A percentile compares a stretch with the other conserved stretches of the same genome.
These are phyloP conservation scores for Serrognathus titanus DNA, from an alignment of 2,888 invertebrate genomes.

Conservation along the genomic window DNA sequence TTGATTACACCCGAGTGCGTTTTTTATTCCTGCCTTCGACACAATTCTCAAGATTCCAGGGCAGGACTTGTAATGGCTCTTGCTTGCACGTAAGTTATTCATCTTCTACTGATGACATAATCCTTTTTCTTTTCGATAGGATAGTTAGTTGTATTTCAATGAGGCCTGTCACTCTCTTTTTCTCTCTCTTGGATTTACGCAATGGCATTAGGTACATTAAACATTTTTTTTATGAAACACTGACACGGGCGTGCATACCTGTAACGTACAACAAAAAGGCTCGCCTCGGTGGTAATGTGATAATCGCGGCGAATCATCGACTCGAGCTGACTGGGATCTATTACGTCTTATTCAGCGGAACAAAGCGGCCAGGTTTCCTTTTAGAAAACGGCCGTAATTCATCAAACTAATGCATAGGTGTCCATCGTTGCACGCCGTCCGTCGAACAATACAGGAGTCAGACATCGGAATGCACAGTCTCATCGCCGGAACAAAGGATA, in stretches of 20 bases:
- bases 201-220: background rate
- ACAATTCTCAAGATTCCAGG: no score
- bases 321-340: background rate
- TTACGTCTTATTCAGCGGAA: slow-evolving; percentile 8
- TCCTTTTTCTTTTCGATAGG: no score
- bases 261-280: background rate
- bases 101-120: no score
- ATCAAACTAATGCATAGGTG: slow-evolving; percentile 25
- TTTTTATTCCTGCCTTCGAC: no score
- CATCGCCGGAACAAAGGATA: slow-evolving; percentile 13
- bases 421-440: background rate
- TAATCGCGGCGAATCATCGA: background rate
- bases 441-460: slow-evolving; percentile 16
- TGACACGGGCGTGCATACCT: background rate
- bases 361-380: slow-evolving; percentile 15
- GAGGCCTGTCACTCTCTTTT: no score
- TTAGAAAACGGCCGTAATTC: slow-evolving; percentile 22
- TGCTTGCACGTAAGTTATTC: no score
- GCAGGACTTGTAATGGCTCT: no score
- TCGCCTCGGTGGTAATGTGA: background rate
- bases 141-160: no score
- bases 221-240: background rate
- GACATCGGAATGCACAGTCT: slow-evolving; percentile 10
- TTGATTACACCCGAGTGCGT: no score
- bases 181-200: no score